Conservation (phyloP, 2,113 vertebrate species). For the Oryzias melastigma region DNA sequence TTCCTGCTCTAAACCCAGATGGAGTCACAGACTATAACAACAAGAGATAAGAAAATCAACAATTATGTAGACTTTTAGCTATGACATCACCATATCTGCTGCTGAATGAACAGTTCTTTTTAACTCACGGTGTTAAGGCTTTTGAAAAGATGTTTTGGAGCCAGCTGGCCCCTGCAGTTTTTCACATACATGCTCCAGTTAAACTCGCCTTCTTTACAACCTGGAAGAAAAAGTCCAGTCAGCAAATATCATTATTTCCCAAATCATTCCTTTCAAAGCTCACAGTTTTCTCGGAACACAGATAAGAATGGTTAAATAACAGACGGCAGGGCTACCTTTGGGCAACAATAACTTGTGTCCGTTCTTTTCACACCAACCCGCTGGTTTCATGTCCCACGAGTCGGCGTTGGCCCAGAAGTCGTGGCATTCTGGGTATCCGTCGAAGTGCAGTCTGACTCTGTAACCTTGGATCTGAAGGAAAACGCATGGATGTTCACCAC, state of each 20-base stretch:
- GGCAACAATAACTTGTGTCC: conserved; percentile 86
- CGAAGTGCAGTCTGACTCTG: conserved; percentile 86
- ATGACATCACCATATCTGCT: background rate
- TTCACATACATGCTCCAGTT: conserved; percentile 90
- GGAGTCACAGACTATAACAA: conserved; percentile 82
- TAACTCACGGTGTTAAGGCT: conserved; percentile 83
- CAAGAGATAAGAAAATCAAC: background rate
- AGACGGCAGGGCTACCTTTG: conserved; percentile 77
- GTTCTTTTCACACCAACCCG: conserved; percentile 91
- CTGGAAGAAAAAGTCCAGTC: conserved; percentile 58
- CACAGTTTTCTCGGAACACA: background rate
- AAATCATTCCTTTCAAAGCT: background rate
- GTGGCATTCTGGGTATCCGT: conserved; percentile 89
- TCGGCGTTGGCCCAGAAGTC: conserved; percentile 93
- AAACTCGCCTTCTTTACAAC: conserved; percentile 89
- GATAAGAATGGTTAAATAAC: background rate
- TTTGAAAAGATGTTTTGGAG: conserved; percentile 89
- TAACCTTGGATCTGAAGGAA: conserved; percentile 83
- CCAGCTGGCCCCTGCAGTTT: conserved; percentile 86
- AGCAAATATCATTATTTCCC: background rate
- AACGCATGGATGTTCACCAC: background rate
- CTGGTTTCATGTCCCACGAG: conserved; percentile 86
- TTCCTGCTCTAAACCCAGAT: conserved; percentile 86
- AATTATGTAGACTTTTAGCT: background rate
- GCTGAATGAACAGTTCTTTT: background rate